Evolutionary conservation across 2,113 vertebrate species (phyloP).

Genomic region (Dasypus novemcinctus): DNA sequence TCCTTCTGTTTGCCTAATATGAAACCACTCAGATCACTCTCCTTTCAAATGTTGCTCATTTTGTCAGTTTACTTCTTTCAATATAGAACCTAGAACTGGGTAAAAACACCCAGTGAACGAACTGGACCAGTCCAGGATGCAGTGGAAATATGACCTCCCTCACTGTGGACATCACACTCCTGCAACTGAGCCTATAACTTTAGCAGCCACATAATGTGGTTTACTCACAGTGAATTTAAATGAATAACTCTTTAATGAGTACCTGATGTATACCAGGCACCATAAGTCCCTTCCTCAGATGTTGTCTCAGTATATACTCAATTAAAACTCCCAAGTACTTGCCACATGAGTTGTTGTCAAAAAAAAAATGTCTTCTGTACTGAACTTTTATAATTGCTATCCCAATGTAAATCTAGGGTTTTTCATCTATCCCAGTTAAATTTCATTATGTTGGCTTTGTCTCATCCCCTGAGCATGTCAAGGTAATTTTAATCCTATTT

Average conservation of each 20-base stretch:
- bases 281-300: neutral
- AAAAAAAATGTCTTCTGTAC: neutral
- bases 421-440: neutral
- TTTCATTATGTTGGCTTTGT: neutral
- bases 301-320: neutral
- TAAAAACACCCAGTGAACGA: neutral
- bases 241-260: neutral
- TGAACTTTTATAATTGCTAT: neutral
- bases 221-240: neutral
- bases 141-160: neutral
- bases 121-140: neutral
- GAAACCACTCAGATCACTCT: neutral
- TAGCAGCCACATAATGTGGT: neutral
- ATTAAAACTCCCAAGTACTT: conserved; percentile 4
- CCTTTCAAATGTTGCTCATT: neutral
- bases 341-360: neutral
- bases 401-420: neutral
- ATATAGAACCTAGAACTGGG: neutral
- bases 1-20: neutral
- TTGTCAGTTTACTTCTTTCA: neutral
- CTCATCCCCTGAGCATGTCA: neutral
- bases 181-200: neutral
- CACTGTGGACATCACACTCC: neutral
- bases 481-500: neutral
- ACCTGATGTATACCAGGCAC: neutral